Evolutionary conservation across 2,888 invertebrate genomes (phyloP).

Genomic region (Teleiodes luculella): DNA sequence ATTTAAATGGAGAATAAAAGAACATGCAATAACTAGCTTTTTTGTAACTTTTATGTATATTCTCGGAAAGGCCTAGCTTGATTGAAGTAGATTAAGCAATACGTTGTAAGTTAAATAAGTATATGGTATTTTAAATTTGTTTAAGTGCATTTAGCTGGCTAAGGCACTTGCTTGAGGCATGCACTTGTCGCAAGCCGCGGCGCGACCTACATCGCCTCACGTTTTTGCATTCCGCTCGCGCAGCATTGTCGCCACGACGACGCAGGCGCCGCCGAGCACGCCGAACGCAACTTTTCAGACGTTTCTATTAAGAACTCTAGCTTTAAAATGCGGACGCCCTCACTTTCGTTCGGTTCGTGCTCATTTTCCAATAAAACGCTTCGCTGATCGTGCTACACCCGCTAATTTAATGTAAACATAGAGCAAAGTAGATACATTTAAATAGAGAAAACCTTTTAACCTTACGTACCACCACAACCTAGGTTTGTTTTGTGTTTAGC

Average conservation of each 20-base stretch:
- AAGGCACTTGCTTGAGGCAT: constrained; percentile 27
- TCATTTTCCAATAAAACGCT: constrained; percentile 42
- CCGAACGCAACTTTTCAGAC: constrained; percentile 46
- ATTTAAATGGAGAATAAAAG: no score
- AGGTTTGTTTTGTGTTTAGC: background rate
- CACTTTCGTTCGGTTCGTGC: constrained; percentile 66
- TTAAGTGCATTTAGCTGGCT: background rate
- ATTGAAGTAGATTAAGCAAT: no score
- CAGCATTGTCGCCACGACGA: constrained; percentile 43
- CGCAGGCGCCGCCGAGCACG: constrained; percentile 37
- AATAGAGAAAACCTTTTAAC: constrained; percentile 3
- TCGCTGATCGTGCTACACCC: constrained; percentile 30
- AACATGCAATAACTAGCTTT: no score
- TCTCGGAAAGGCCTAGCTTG: no score
- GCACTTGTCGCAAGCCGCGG: constrained; percentile 47
- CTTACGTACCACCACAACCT: background rate
- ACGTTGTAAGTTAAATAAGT: constrained; percentile 1
- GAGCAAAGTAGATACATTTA: constrained; percentile 12
- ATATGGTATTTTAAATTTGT: background rate
- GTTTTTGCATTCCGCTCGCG: constrained; percentile 52
- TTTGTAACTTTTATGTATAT: no score
- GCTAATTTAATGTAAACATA: constrained; percentile 38
- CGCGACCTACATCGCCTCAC: constrained; percentile 68
- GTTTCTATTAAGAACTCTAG: constrained; percentile 68
- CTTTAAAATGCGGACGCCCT: constrained; percentile 66